Conservation (phyloP, 2,888 invertebrate species). For the Synergus gifuensis region DNA sequence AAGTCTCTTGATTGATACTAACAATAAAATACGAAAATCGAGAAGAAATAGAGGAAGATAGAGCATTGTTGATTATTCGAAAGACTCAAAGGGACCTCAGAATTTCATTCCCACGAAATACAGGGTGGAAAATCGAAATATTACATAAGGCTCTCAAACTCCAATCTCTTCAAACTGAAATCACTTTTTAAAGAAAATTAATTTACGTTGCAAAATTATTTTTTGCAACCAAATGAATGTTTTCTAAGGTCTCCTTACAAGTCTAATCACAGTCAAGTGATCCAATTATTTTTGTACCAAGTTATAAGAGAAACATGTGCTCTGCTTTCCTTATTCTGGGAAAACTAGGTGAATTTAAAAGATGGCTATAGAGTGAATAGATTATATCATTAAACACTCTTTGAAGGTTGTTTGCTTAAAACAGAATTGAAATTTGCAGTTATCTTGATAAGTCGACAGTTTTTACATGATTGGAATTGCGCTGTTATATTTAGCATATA, state of each 20-base stretch:
- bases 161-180: neutral
- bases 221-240: conserved; percentile 14
- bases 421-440: neutral
- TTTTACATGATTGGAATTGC: conserved; percentile 19
- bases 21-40: neutral
- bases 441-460: neutral
- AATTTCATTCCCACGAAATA: conserved; percentile 1
- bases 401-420: conserved; percentile 4
- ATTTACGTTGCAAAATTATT: neutral
- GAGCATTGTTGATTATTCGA: conserved; percentile 29
- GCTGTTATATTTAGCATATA: conserved; percentile 36
- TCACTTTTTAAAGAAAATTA: neutral
- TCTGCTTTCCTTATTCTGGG: neutral
- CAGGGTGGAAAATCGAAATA: neutral
- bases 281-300: conserved; percentile 76
- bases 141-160: neutral
- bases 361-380: conserved; percentile 8
- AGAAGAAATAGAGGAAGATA: neutral
- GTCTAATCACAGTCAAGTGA: conserved; percentile 64
- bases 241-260: conserved; percentile 55
- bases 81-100: neutral
- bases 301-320: conserved; percentile 58
- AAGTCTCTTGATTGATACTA: conserved; percentile 22
- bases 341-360: conserved; percentile 2
- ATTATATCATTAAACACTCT: neutral